Base-by-base conservation (phyloP, 2,888 invertebrate genomes). In the Drosophila monieri region DNA sequence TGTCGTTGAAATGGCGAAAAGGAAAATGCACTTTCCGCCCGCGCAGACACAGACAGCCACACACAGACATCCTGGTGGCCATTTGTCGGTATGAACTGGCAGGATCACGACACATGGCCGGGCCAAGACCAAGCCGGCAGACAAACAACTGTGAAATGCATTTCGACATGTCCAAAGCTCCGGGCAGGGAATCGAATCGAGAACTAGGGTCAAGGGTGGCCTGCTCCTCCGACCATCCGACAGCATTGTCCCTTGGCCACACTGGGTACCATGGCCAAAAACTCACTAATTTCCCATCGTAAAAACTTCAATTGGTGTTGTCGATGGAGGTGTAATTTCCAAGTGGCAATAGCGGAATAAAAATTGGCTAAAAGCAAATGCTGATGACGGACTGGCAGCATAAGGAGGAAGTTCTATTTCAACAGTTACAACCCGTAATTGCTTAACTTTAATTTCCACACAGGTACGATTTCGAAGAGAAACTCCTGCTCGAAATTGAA, bases 121-220 rank as follows among this genome's bases (percentile, higher is more conserved):
- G 55, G 55, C 62, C 52, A 44, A 52, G 58, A 48, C 30, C 52
- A 37, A 60, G 37, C 49, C 66, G 46, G 48, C 76, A 72, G 79
- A 87, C 88, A 87, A 85, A 81, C 88, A 87, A 76, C 88, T 81
- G 85, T 72, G 73, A 87, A 87, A 87, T 73, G 81, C 80, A 84
- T 81, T 80, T 68, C 81, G 79, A 81, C 88, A 81, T 81, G 74
- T 78, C 67, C 62, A 61, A 61, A 48, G 48, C 47, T 47, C 14
- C 10, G 15, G n/a, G 53, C 25, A 15, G 15, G 27, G 44, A 41
- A 32, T 12, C 44, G 62, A 49, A 39, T 15, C 15, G 15, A 15
- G n/a, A n/a, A n/a, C n/a, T n/a, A n/a, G n/a, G n/a, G n/a, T n/a
- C n/a, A n/a, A 43, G 21, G 21, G 43, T 21, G 18, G 21, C 0